These are phyloP conservation scores for Antigone vipio DNA, from an alignment of 2,113 vertebrate genomes.

Conservation along the genomic window DNA sequence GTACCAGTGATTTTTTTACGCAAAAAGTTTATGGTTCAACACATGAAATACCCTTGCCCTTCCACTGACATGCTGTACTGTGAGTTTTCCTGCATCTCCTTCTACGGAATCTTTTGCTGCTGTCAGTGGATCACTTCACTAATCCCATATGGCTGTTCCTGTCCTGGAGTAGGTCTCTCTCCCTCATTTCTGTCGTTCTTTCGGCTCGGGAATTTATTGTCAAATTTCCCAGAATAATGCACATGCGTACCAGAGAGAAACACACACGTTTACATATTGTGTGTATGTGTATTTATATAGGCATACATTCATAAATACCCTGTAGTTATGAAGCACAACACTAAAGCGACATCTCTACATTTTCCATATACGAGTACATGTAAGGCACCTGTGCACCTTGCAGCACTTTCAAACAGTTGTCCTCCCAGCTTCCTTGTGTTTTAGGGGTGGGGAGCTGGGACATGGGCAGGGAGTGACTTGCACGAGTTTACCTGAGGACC, in stretches of 20 bases:
- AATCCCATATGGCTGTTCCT: fast-evolving
- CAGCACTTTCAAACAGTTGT: not conserved
- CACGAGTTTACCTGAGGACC: not conserved
- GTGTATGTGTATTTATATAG: not conserved
- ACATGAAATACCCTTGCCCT: not conserved
- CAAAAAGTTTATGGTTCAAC: not conserved
- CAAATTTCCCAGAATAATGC: not conserved
- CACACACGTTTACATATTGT: fast-evolving
- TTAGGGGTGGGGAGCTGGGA: not conserved
- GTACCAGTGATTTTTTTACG: not conserved
- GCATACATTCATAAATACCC: not conserved
- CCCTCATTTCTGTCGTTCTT: not conserved
- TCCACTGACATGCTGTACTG: fast-evolving
- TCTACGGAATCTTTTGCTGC: no score
- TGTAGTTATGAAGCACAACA: not conserved
- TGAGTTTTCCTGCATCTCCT: not conserved
- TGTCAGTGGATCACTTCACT: not conserved
- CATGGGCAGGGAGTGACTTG: not conserved
- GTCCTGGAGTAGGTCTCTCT: not conserved
- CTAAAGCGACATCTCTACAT: not conserved
- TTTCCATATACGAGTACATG: fast-evolving
- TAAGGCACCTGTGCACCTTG: no score
- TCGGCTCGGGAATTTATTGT: not conserved
- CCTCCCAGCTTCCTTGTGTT: not conserved
- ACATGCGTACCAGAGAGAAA: not conserved